Evolutionary conservation across 92 coral and sea anemone genomes (phyloP), one percentile per base, ranked within the genome.

Genomic region (Porites lobata): DNA sequence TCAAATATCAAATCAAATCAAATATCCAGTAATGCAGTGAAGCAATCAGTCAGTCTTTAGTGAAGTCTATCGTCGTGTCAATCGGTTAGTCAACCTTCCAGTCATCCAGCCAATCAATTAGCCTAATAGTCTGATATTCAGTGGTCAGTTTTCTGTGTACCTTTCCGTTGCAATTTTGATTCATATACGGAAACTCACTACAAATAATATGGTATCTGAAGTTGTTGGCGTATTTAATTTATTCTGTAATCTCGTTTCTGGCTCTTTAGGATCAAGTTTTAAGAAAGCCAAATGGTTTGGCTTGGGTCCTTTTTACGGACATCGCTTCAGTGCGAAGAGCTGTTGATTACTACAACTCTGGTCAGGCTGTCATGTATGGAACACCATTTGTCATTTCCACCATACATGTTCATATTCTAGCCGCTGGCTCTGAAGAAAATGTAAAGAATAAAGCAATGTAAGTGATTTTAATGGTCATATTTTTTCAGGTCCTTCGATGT

Each of bases 281-380:
- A 19, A 90, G 95, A 79, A 92, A 92, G 19, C 95, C 95, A 14
- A 92, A 89, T 70, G 95, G 95, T 22, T 83, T 92, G 67, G 95
- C 93, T 22, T 92, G 95, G 95, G 93, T 86, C 76, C 59, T 92
- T 59, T 92, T 92, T 72, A 71, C 84, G 0, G 95, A 92, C 76
- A 85, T 80, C 21, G 83, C 17, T 18, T 92, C 95, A 9, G 93
- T 92, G 17, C 86, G 62, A 26, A 90, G 65, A 20, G 92, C 93
- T 20, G 71, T 89, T 86, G 87, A 92, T 8, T 92, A 80, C 58
- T 92, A 92, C 70, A 56, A 89, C 79, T 86, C 95, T 9, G 95
- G 93, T 54, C 93, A 92, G 89, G 95, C 95, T 18, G 69, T 89
- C 71, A 85, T 86, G 84, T 92, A 89, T 69, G 95, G 95, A 10